Percentiles rank a stretch among this genome's conserved stretches.
phyloP scores from a whole-genome alignment of 2,113 vertebrate genomes.

The Paratilapia polleni region DNA sequence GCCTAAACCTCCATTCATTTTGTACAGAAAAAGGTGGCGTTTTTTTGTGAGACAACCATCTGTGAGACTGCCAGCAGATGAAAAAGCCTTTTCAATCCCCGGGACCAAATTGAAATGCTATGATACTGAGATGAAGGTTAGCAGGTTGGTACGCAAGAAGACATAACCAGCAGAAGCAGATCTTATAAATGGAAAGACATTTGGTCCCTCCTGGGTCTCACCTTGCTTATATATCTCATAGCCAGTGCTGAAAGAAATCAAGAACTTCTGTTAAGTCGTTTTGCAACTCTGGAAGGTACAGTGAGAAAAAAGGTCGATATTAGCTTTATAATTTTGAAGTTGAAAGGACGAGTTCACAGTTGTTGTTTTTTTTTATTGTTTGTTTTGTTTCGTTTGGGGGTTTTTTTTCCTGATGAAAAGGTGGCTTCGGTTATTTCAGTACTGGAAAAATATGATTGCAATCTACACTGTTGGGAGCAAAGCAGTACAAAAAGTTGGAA shows the following conservation, averaged over 20 bases:
- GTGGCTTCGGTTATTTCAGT: neutral
- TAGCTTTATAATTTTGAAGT: conserved; percentile 1
- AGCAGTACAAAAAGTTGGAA: neutral
- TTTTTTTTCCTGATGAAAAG: neutral
- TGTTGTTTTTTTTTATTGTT: too few relatives aligned
- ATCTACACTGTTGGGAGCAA: neutral
- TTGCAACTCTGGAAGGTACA: conserved; percentile 5
- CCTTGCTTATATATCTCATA: conserved; percentile 25
- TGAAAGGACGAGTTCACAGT: neutral
- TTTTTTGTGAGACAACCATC: conserved; percentile 32
- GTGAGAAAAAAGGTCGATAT: conserved; percentile 15
- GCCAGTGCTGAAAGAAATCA: conserved; percentile 26
- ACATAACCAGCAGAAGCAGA: conserved; percentile 38
- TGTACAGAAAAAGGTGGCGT: conserved; percentile 17
- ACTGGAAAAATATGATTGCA: neutral
- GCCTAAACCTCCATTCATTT: conserved; percentile 29
- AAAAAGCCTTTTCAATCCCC: conserved; percentile 61
- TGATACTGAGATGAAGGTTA: conserved; percentile 57
- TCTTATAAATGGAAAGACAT: conserved; percentile 54
- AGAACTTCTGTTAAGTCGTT: conserved; percentile 21
- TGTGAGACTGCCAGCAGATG: conserved; percentile 37
- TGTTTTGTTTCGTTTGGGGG: too few relatives aligned
- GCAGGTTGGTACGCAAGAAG: conserved; percentile 23
- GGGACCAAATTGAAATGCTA: conserved; percentile 55
- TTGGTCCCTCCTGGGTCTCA: conserved; percentile 14